Evolutionary conservation across 2,888 invertebrate species (phyloP).

Genomic region (Drosophila colorata): DNA sequence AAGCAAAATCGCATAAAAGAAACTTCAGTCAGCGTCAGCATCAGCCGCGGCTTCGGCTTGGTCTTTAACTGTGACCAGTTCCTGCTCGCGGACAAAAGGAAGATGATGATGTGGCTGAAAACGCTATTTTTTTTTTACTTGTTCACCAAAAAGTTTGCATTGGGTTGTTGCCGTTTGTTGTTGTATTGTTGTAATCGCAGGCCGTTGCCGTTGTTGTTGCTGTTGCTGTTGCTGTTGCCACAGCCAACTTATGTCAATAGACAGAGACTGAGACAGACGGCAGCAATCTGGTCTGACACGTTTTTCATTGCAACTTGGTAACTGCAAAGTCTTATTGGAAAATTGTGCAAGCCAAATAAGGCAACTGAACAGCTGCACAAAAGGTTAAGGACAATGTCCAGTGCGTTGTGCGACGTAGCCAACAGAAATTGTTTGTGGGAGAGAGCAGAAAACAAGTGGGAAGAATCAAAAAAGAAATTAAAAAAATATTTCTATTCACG

Average conservation of each 20-base stretch:
- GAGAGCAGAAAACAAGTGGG: background rate
- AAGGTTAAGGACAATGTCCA: conserved; percentile 71
- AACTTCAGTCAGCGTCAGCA: conserved; percentile 50
- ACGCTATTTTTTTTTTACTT: conserved; percentile 47
- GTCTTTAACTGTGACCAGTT: conserved; percentile 69
- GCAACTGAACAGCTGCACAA: conserved; percentile 59
- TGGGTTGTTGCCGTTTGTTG: conserved; percentile 34
- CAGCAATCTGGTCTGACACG: conserved; percentile 70
- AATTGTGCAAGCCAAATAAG: conserved; percentile 61
- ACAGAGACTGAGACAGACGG: conserved; percentile 45
- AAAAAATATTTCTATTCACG: background rate
- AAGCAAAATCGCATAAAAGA: conserved; percentile 55
- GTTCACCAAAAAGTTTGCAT: conserved; percentile 46
- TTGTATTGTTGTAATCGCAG: conserved; percentile 59
- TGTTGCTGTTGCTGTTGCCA: conserved; percentile 32
- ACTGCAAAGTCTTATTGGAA: conserved; percentile 38
- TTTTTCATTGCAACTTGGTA: conserved; percentile 45
- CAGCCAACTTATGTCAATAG: conserved; percentile 72
- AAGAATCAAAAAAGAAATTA: background rate
- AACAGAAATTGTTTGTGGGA: background rate
- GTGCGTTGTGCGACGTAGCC: background rate
- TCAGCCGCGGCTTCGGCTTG: conserved; percentile 33
- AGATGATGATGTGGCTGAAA: conserved; percentile 69
- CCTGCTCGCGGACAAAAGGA: conserved; percentile 78
- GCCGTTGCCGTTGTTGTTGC: conserved; percentile 55